Base-by-base conservation (phyloP, 2,797 vertebrate species). In the Hyperoplus lanceolatus region DNA sequence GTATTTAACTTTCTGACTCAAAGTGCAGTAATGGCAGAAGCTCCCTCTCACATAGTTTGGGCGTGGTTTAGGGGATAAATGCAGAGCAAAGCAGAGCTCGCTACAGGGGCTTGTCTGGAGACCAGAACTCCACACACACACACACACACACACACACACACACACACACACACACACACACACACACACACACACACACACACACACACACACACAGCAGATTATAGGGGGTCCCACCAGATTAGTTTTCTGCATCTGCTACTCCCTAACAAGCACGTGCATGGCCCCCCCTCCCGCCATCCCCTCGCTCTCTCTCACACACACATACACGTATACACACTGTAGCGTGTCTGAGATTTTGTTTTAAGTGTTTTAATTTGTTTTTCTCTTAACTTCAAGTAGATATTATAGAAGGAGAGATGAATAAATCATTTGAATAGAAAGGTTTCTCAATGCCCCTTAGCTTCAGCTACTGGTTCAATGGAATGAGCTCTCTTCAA, bases 201-300 rank as follows among this genome's bases (percentile, higher is more conserved):
- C 62, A 65, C 58, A 70, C 29, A 48, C 51, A 53, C 51, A 1
- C 67, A 81, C 67, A 58, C 62, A 46, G 73, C 61, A 90, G 92
- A 93, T 94, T 93, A 93, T 51, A 66, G 66, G 78, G 82, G 85
- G 83, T 85, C 89, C 78, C 80, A 76, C 77, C 75, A 89, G 93
- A 93, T 94, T 93, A 94, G 76, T 80, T 75, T 82, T 59, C 48
- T 61, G 79, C 90, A 84, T 93, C 91, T 91, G 89, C 77, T 87
- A 63, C 81, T 87, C 74, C 72, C 76, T 55, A 78, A 75, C 57
- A 75, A 74, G 59, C 87, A 87, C 72, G 56, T 90, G 82, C 42
- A 6, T 3, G 18, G 49, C 72, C 60, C 57, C 73, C 66, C 21
- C 39, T 57, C 29, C 18, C 2, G 4, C 4, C 51, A 50, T 59